Base-by-base conservation (phyloP, 2,113 vertebrate species). In the Xenotilapia flavipinnis region DNA sequence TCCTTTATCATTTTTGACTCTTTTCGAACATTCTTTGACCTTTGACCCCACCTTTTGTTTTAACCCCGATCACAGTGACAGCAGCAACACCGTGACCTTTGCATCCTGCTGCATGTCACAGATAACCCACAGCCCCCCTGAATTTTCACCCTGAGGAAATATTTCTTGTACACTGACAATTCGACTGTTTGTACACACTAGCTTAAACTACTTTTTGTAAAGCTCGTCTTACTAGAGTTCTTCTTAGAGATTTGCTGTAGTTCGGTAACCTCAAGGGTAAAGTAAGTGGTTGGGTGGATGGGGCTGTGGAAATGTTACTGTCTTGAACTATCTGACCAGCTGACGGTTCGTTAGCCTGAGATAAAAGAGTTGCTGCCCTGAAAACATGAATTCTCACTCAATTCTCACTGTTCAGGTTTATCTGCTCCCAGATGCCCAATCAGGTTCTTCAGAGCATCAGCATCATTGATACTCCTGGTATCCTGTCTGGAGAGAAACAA, bases 401-500 rank as follows among this genome's bases (percentile, higher is more conserved):
- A 6, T 19, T 31, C 19, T 85, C 23, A 89, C 13, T 84, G 42
- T 92, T 77, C 65, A 99, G 98, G 90, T 99, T 99, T 86, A 99
- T 99, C 97, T 99, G 98, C 91, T 98, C 98, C 88, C 98, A 99
- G 94, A 97, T 99, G 90, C 98, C 98, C 80, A 99, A 99, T 21
- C 96, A 99, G 93, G 98, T 99, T 21, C 96, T 99, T 80, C 97
- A 98, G 94, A 99, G 98, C 87, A 99, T 99, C 95, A 99, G 98
- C 93, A 97, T 99, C 94, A 98, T 99, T 0, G 98, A 99, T 95
- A 99, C 98, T 3, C 98, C 98, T 0, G 98, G 98, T 6, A 99
- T 99, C 93, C 97, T 99, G 53, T 99, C 98, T 42, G 98, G 98
- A 92, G 98, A 99, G 95, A 99, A 99, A 86, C 98, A 99, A 73